phyloP scores from a whole-genome alignment of 2,113 vertebrate species.

The Galbula dea region DNA sequence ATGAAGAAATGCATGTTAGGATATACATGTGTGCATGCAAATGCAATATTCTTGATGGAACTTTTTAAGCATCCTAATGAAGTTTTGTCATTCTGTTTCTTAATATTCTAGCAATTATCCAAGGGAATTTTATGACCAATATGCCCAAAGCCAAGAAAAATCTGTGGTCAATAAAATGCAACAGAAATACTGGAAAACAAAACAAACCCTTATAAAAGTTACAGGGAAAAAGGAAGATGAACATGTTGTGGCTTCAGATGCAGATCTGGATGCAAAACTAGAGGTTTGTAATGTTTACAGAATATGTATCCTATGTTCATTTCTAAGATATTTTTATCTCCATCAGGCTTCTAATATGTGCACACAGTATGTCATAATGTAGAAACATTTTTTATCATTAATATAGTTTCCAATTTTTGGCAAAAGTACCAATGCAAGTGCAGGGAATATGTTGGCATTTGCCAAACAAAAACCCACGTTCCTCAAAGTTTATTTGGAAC shows the following conservation, averaged over 20 bases:
- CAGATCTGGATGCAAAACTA: constrained; percentile 93
- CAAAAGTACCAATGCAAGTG: neutral
- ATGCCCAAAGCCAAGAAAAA: constrained; percentile 87
- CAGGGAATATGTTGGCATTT: neutral
- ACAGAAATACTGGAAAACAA: constrained; percentile 97
- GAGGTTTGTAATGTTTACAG: constrained; percentile 79
- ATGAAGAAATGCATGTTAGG: neutral
- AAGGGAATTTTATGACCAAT: constrained; percentile 85
- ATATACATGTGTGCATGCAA: neutral
- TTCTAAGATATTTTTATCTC: neutral
- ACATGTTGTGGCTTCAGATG: constrained; percentile 93
- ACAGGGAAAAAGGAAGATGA: constrained; percentile 97
- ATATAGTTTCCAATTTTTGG: neutral
- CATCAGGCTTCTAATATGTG: neutral
- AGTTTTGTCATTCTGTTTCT: neutral
- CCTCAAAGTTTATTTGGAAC: neutral
- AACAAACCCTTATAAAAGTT: constrained; percentile 94
- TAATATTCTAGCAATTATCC: constrained; percentile 78
- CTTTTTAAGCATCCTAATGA: neutral
- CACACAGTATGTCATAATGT: neutral
- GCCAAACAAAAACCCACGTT: neutral
- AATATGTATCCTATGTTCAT: neutral
- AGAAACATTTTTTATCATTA: neutral
- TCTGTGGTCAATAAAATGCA: constrained; percentile 97
- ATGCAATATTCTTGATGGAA: neutral